Percentiles rank a stretch among this genome's conserved stretches.
Conservation (phyloP, 2,797 vertebrate genomes). For the Anniella stebbinsi region DNA sequence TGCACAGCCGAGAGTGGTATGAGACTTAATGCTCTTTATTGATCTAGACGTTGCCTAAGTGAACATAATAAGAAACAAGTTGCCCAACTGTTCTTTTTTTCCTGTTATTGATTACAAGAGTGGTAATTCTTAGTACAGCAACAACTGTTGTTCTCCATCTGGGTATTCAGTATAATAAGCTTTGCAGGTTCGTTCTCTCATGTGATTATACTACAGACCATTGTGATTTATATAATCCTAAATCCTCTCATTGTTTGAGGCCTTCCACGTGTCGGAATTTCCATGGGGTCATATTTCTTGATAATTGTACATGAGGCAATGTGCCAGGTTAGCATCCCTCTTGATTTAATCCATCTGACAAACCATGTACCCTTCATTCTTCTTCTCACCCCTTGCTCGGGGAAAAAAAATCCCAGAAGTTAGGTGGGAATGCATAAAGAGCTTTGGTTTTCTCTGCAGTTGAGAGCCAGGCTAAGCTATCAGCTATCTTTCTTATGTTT, state of each 20-base stretch:
- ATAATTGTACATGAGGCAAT: slow-evolving; percentile 35
- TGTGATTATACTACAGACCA: slow-evolving; percentile 55
- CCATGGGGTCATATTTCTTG: slow-evolving; percentile 55
- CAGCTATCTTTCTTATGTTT: slow-evolving; percentile 6
- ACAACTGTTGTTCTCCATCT: slow-evolving; percentile 80
- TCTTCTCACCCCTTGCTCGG: slow-evolving; percentile 29
- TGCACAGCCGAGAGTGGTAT: slow-evolving; percentile 66
- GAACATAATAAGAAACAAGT: slow-evolving; percentile 80
- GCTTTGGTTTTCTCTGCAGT: slow-evolving; percentile 38
- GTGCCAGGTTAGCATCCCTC: slow-evolving; percentile 17
- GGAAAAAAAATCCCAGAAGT: slow-evolving; percentile 33
- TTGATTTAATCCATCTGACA: slow-evolving; percentile 51
- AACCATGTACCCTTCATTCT: slow-evolving; percentile 49
- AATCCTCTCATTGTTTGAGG: slow-evolving; percentile 54
- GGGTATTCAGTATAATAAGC: slow-evolving; percentile 75
- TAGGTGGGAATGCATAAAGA: slow-evolving; percentile 50
- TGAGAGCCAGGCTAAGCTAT: slow-evolving; percentile 19
- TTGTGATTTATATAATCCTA: slow-evolving; percentile 69
- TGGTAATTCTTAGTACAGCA: slow-evolving; percentile 69
- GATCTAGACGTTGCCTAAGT: slow-evolving; percentile 70
- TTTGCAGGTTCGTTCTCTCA: slow-evolving; percentile 70
- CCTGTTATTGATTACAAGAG: slow-evolving; percentile 78
- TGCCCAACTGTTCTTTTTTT: slow-evolving; percentile 77
- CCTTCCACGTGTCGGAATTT: slow-evolving; percentile 55
- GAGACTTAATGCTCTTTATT: slow-evolving; percentile 68